phyloP scores from a whole-genome alignment of 2,113 vertebrate genomes.

The Taxidea taxus region DNA sequence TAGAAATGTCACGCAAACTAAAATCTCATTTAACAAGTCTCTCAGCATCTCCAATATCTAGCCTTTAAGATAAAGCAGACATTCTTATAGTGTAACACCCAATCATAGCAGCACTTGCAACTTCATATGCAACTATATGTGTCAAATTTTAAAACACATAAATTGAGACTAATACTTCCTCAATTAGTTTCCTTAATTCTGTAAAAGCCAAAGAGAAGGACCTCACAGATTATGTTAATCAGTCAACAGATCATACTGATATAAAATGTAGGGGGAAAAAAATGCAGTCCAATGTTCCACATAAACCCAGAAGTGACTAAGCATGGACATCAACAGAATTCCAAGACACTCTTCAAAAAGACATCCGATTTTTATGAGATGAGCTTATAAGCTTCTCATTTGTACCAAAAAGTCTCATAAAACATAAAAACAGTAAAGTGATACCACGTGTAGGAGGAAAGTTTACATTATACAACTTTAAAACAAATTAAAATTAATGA shows the following conservation, averaged over 20 bases:
- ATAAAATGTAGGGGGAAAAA: not conserved
- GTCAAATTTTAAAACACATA: slow-evolving; percentile 34
- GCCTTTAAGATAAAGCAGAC: not conserved
- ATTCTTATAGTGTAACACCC: not conserved
- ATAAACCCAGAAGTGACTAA: not conserved
- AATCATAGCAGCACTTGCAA: slow-evolving; percentile 22
- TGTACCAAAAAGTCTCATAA: not conserved
- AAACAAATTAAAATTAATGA: slow-evolving; percentile 49
- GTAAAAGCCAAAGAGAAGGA: not conserved
- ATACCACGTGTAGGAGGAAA: not conserved
- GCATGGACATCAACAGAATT: not conserved
- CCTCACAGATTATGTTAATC: not conserved
- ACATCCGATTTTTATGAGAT: not conserved
- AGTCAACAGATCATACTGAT: not conserved
- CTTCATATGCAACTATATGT: not conserved
- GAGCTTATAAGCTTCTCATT: not conserved
- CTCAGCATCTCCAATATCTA: slow-evolving; percentile 15
- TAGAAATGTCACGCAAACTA: not conserved
- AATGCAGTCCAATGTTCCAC: not conserved
- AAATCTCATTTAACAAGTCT: not conserved
- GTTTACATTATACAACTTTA: not conserved
- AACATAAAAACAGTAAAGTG: not conserved
- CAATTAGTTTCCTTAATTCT: slow-evolving; percentile 37
- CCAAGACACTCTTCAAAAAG: not conserved
- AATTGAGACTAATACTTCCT: not conserved